phyloP scores from a whole-genome alignment of 2,113 vertebrate species.

The Corydoras sp. region DNA sequence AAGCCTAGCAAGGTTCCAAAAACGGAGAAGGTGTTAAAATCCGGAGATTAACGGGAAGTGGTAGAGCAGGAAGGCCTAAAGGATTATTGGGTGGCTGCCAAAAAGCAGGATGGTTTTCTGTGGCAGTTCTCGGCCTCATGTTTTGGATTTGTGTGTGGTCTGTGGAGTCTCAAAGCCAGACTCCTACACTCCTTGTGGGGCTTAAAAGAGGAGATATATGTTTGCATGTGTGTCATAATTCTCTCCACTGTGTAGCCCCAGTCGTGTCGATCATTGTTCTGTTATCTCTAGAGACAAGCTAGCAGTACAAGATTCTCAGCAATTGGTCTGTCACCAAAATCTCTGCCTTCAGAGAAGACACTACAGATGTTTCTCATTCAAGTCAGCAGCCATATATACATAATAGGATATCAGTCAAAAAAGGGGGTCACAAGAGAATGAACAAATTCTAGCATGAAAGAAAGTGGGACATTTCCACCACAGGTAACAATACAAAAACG shows the following conservation, averaged over 20 bases:
- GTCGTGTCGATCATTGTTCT: conserved; percentile 9
- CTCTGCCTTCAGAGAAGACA: conserved; percentile 11
- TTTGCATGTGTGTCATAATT: neutral
- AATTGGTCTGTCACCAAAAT: conserved; percentile 8
- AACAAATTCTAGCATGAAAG: neutral
- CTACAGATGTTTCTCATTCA: conserved; percentile 33
- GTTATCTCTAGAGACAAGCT: conserved; percentile 5
- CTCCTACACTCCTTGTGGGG: neutral
- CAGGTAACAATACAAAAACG: too few species aligned
- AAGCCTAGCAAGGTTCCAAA: neutral
- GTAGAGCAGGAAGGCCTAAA: conserved; percentile 5
- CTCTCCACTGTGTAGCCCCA: neutral
- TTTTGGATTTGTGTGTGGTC: conserved; percentile 33
- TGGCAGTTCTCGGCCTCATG: conserved; percentile 12
- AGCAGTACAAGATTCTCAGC: neutral
- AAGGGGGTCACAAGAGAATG: conserved; percentile 11
- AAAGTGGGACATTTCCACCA: too few species aligned
- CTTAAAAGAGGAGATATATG: neutral
- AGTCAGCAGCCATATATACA: conserved; percentile 8
- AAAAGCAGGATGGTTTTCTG: conserved; percentile 16
- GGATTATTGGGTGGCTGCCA: conserved; percentile 18
- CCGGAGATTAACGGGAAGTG: conserved; percentile 3
- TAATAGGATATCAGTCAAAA: neutral
- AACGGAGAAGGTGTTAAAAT: conserved; percentile 27
- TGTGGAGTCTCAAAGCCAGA: conserved; percentile 4